Evolutionary conservation across 2,797 vertebrate genomes (phyloP).

Genomic region (Argentina silus): DNA sequence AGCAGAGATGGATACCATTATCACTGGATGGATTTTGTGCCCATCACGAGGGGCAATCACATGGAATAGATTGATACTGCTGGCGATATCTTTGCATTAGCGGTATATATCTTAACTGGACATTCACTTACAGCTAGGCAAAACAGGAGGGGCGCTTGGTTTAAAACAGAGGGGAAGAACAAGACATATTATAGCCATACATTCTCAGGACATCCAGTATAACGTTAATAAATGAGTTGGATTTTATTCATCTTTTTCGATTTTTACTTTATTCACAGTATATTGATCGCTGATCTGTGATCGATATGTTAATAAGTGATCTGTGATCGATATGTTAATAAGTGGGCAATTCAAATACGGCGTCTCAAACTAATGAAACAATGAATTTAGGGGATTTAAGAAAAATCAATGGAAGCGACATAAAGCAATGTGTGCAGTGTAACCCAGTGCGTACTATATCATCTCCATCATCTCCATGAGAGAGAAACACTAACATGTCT

Average conservation of each 20-base stretch:
- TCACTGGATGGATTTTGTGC: slow-evolving; percentile 76
- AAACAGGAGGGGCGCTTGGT: slow-evolving; percentile 57
- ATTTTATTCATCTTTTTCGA: background rate
- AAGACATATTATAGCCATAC: background rate
- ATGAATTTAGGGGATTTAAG: too few species aligned
- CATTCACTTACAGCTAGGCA: slow-evolving; percentile 59
- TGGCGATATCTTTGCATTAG: slow-evolving; percentile 73
- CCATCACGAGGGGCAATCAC: slow-evolving; percentile 75
- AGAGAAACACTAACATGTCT: slow-evolving; percentile 64
- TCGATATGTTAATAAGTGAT: background rate
- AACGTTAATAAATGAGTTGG: background rate
- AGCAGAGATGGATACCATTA: slow-evolving; percentile 74
- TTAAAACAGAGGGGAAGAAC: background rate
- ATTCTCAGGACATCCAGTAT: background rate
- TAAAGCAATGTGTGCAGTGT: too few species aligned
- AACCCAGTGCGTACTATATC: too few species aligned
- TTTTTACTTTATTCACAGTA: background rate
- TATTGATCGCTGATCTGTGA: background rate
- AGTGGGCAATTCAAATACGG: background rate
- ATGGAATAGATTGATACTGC: slow-evolving; percentile 80
- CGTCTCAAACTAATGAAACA: background rate
- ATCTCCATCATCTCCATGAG: background rate
- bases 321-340: background rate
- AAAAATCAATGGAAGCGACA: background rate
- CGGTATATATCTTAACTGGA: slow-evolving; percentile 66